phyloP scores from a whole-genome alignment of 2,888 invertebrate species.

The Melikaiella ostensackeni region DNA sequence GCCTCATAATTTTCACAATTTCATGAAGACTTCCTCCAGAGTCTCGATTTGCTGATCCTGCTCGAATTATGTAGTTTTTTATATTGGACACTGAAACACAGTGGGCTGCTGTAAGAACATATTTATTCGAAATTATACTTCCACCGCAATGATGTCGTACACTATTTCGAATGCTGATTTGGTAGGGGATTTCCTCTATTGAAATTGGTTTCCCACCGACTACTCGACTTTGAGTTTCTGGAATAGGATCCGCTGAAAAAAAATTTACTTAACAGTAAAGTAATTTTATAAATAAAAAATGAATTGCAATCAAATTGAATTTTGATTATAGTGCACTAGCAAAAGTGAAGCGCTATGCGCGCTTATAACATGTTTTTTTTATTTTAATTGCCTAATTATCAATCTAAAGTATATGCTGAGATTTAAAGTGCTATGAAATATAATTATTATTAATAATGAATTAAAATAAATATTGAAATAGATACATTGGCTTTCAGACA shows the following conservation, averaged over 20 bases:
- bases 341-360: too few species aligned
- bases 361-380: too few species aligned
- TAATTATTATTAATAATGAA: too few species aligned
- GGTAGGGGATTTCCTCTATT: constrained; percentile 78
- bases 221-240: constrained; percentile 65
- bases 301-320: too few species aligned
- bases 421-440: too few species aligned
- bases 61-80: constrained; percentile 71
- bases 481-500: too few species aligned
- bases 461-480: too few species aligned
- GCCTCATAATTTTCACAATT: constrained; percentile 77
- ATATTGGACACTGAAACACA: constrained; percentile 76
- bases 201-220: constrained; percentile 78
- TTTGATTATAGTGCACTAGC: too few species aligned
- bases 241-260: not conserved
- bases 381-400: too few species aligned
- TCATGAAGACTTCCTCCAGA: constrained; percentile 78
- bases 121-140: constrained; percentile 77
- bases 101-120: constrained; percentile 81
- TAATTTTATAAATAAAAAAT: too few species aligned
- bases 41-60: constrained; percentile 78
- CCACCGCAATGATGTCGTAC: constrained; percentile 79
- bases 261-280: not conserved
- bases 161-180: constrained; percentile 75
- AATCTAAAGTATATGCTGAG: too few species aligned